Evolutionary conservation across 2,797 vertebrate species (phyloP).

Genomic region (Protonibea diacanthus): DNA sequence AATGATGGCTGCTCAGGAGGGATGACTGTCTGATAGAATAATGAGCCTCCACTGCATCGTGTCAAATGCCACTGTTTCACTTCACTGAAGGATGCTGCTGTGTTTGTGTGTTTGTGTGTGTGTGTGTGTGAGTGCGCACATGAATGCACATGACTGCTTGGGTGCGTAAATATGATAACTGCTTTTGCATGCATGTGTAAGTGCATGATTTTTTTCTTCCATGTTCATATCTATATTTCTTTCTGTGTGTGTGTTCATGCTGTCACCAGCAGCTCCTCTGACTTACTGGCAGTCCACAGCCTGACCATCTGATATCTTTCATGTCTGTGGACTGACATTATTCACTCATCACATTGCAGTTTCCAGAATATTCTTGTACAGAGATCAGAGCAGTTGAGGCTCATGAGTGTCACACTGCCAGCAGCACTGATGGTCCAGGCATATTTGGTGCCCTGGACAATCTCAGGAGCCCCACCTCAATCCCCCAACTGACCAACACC

Average conservation of each 20-base stretch:
- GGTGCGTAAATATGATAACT: neutral
- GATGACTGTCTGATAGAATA: neutral
- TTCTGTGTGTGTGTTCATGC: neutral
- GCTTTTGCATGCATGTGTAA: neutral
- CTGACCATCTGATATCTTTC: neutral
- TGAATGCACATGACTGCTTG: neutral
- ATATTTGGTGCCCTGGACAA: neutral
- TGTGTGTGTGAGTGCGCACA: neutral
- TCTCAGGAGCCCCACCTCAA: neutral
- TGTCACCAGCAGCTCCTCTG: conserved; percentile 1
- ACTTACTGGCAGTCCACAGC: neutral
- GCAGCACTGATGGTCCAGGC: neutral
- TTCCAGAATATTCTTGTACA: conserved; percentile 6
- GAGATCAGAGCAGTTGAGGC: conserved; percentile 17
- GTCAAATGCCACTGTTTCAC: neutral
- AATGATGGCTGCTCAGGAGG: neutral
- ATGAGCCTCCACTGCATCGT: neutral
- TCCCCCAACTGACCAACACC: neutral
- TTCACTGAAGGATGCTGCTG: neutral
- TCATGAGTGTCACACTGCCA: conserved; percentile 4
- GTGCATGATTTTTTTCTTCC: neutral
- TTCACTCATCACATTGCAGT: neutral
- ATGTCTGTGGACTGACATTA: conserved; percentile 10
- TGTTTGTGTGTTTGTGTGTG: neutral
- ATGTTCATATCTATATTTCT: neutral